These are phyloP conservation scores for Peromyscus eremicus DNA, from an alignment of 2,797 vertebrate genomes.

Conservation along the genomic window DNA sequence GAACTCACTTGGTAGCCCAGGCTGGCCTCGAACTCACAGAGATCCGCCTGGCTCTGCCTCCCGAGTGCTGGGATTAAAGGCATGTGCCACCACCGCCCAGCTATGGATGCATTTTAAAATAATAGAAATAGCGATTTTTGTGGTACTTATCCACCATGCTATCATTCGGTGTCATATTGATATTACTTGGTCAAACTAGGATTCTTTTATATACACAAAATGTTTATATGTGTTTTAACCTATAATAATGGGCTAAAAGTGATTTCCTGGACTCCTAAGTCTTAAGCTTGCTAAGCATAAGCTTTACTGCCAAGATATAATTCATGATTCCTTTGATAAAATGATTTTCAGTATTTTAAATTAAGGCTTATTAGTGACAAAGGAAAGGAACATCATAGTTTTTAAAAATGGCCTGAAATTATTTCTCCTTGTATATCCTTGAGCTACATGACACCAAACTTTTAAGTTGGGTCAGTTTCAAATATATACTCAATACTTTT, in stretches of 20 bases:
- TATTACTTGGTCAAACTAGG: neutral
- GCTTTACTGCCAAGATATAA: neutral
- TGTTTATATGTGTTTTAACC: neutral
- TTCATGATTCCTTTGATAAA: neutral
- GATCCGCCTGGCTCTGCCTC: too few species aligned
- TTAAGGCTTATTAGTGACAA: constrained; percentile 1
- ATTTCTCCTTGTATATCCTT: neutral
- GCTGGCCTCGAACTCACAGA: too few species aligned
- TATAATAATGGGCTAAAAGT: neutral
- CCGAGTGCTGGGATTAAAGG: too few species aligned
- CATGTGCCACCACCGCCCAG: too few species aligned
- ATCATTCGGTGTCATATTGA: constrained; percentile 17
- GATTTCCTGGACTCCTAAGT: neutral
- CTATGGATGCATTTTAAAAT: neutral
- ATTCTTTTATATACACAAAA: neutral
- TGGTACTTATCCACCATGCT: neutral
- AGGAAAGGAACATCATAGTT: neutral
- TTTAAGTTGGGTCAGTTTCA: neutral
- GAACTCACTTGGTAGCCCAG: too few species aligned
- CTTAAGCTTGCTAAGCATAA: neutral
- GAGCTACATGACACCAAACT: neutral
- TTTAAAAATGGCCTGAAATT: neutral
- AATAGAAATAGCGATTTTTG: neutral
- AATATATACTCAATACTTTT: neutral
- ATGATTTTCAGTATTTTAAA: neutral